Percentiles rank a stretch among this genome's conserved stretches.
Evolutionary conservation across 2,888 invertebrate genomes (phyloP).

Genomic region (Antitype chi): DNA sequence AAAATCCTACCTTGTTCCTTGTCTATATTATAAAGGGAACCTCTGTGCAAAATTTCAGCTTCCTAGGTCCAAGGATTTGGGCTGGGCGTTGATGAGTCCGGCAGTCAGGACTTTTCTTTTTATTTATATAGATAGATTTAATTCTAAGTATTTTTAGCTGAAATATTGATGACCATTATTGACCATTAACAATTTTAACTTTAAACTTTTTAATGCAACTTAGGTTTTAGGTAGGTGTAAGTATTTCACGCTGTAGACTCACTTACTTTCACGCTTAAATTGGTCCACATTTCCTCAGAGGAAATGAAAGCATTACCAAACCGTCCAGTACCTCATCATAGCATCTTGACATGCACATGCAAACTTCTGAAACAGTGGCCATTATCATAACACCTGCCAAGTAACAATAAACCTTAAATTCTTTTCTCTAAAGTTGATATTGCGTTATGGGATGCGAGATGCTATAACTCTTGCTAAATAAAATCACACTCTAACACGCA

Average conservation of each 20-base stretch:
- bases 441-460: not conserved
- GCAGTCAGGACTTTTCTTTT: too few species aligned
- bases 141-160: too few species aligned
- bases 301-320: slow-evolving; percentile 38
- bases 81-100: too few species aligned
- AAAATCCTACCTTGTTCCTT: too few species aligned
- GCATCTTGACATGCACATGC: slow-evolving; percentile 56
- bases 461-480: not conserved
- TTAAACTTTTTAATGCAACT: too few species aligned
- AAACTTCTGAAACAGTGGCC: slow-evolving; percentile 59
- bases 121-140: too few species aligned
- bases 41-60: too few species aligned
- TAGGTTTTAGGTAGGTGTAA: too few species aligned
- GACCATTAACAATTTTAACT: too few species aligned
- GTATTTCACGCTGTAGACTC: not conserved
- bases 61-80: too few species aligned
- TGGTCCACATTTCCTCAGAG: slow-evolving; percentile 14
- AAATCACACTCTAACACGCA: slow-evolving; percentile 23
- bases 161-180: too few species aligned
- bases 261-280: not conserved
- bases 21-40: too few species aligned
- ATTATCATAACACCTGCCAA: slow-evolving; percentile 32
- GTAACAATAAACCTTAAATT: slow-evolving; percentile 16
- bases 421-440: not conserved
- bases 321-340: slow-evolving; percentile 16